Percentiles rank a stretch among this genome's conserved stretches.
phyloP scores from a whole-genome alignment of 2,888 invertebrate species.

The Mamestra brassicae region DNA sequence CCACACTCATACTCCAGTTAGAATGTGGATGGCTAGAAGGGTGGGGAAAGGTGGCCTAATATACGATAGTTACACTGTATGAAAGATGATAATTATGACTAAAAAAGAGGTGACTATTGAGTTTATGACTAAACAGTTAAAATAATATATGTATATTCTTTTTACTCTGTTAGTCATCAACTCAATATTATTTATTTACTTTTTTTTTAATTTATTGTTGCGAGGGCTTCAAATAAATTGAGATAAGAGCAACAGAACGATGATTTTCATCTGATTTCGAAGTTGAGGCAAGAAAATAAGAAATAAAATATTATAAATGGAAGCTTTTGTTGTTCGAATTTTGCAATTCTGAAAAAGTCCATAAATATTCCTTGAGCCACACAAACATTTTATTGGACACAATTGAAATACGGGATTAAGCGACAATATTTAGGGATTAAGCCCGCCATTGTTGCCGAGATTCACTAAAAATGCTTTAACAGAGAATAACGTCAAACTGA shows the following conservation, averaged over 20 bases:
- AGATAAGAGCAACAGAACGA: not conserved
- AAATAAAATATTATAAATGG: constrained; percentile 12
- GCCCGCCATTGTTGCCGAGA: constrained; percentile 19
- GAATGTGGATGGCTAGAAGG: too few species aligned
- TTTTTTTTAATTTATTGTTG: too few species aligned
- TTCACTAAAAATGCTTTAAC: constrained; percentile 18
- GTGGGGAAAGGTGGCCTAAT: too few species aligned
- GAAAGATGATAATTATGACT: too few species aligned
- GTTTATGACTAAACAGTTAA: too few species aligned
- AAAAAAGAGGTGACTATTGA: too few species aligned
- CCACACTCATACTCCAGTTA: too few species aligned
- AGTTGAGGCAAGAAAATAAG: not conserved
- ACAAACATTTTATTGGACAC: constrained; percentile 26
- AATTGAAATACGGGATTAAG: constrained; percentile 39
- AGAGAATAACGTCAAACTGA: constrained; percentile 11
- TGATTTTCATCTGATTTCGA: not conserved
- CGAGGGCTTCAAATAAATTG: not conserved
- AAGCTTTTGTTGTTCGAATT: constrained; percentile 5
- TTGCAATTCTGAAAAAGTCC: constrained; percentile 4
- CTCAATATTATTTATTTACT: too few species aligned
- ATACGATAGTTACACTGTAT: too few species aligned
- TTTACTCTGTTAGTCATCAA: too few species aligned
- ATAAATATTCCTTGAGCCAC: constrained; percentile 22
- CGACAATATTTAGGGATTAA: constrained; percentile 33
- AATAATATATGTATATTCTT: too few species aligned